These are phyloP conservation scores for Caenorhabditis elegans DNA, from an alignment of 1,140 invertebrate species.

Conservation along the genomic window DNA sequence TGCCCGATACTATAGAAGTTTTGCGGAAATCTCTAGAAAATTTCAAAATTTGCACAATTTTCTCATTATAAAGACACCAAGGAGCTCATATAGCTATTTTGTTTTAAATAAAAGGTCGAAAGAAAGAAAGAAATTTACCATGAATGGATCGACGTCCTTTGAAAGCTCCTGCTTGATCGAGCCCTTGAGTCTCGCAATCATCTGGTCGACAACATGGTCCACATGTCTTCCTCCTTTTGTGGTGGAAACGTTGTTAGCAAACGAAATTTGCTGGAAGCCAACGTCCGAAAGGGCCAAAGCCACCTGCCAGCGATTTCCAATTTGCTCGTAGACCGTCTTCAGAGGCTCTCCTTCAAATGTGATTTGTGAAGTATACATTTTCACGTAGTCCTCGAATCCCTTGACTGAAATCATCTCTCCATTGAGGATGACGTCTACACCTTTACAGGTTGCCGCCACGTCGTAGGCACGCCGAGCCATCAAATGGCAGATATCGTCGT, in stretches of 20 bases:
- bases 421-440: slow-evolving; percentile 90
- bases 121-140: neutral
- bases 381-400: slow-evolving; percentile 94
- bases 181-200: slow-evolving; percentile 85
- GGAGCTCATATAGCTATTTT: neutral
- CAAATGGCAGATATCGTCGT: slow-evolving; percentile 89
- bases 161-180: slow-evolving; percentile 83
- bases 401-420: slow-evolving; percentile 82
- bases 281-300: slow-evolving; percentile 84
- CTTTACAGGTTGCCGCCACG: slow-evolving; percentile 81
- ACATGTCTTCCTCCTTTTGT: slow-evolving; percentile 97
- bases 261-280: slow-evolving; percentile 94
- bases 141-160: slow-evolving; percentile 80
- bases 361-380: slow-evolving; percentile 82
- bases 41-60: neutral
- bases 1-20: neutral
- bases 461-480: slow-evolving; percentile 93
- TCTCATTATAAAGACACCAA: neutral
- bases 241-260: slow-evolving; percentile 98
- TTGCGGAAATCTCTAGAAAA: neutral
- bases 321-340: slow-evolving; percentile 84
- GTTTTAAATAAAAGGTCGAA: neutral
- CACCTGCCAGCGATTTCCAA: slow-evolving; percentile 90
- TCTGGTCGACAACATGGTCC: slow-evolving; percentile 86
- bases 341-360: slow-evolving; percentile 80